Base-by-base conservation (phyloP, 2,113 vertebrate genomes). In the Narcine bancroftii region DNA sequence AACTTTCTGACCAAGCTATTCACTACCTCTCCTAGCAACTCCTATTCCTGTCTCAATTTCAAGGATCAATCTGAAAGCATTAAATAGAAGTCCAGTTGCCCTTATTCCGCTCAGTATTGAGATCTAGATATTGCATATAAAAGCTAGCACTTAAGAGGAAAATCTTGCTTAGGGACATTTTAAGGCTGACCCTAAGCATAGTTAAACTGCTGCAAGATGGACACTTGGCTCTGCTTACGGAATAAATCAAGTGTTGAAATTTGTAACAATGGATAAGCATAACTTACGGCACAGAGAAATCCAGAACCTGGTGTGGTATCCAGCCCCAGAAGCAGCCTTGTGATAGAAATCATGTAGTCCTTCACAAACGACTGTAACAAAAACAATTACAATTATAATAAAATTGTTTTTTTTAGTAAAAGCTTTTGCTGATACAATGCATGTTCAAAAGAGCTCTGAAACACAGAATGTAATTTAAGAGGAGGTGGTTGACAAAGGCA, bases 291-390 rank as follows among this genome's bases (percentile, higher is more conserved):
- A 94, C 96, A 97, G 93, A 97, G 97, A 96, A 97, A 97, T 7
- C 96, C 96, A 77, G 97, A 97, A 94, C 96, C 96, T 92, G 96
- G 96, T 92, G 96, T 97, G 11, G 96, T 97, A 93, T 97, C 97
- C 94, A 97, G 93, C 93, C 97, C 96, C 93, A 97, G 93, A 4
- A 97, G 96, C 94, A 97, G 96, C 94, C 97, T 96, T 94, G 96
- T 96, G 93, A 97, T 97, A 92, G 96, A 97, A 94, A 97, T 97
- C 97, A 97, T 97, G 92, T 97, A 97, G 93, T 97, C 96, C 93
- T 97, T 97, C 94, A 97, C 97, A 95, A 97, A 97, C 19, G 96
- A 97, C 97, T 97, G 95, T 93, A 93, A 93, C 75, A 77, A 39
- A 24, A 36, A 66, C 39, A 45, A 73, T 45, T 63, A 36, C 53